A percentile compares a stretch with the other conserved stretches of the same genome.
Conservation (phyloP, 2,888 invertebrate genomes). For the Lysandra coridon region DNA sequence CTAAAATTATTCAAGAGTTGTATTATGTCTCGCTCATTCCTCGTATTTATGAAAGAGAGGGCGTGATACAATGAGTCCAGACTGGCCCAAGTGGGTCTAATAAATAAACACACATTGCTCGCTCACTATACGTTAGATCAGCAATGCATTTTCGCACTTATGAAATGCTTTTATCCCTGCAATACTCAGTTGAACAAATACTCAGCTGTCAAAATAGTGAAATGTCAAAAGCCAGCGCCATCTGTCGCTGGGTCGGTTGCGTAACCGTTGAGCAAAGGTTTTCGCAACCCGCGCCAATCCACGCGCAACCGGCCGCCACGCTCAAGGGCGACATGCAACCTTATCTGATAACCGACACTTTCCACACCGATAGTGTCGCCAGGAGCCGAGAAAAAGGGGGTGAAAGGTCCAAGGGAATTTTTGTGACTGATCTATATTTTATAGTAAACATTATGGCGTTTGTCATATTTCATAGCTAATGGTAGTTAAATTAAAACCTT, state of each 20-base stretch:
- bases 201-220: not conserved
- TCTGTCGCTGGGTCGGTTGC: not conserved
- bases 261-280: constrained; percentile 7
- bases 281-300: constrained; percentile 10
- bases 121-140: not conserved
- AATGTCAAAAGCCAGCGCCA: not conserved
- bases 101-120: not conserved
- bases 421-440: too few species aligned
- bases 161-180: constrained; percentile 7
- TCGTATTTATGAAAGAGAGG: not conserved
- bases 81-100: not conserved
- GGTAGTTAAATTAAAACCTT: too few species aligned
- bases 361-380: not conserved
- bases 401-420: not conserved
- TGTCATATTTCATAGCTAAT: not conserved
- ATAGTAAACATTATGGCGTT: not conserved
- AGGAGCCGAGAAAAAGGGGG: not conserved
- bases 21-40: not conserved
- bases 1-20: too few species aligned
- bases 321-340: constrained; percentile 9
- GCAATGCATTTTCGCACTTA: constrained; percentile 6
- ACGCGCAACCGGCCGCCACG: not conserved
- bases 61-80: not conserved
- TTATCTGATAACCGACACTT: constrained; percentile 14
- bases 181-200: not conserved